phyloP scores from a whole-genome alignment of 2,888 invertebrate genomes.

The Phengaris arion region DNA sequence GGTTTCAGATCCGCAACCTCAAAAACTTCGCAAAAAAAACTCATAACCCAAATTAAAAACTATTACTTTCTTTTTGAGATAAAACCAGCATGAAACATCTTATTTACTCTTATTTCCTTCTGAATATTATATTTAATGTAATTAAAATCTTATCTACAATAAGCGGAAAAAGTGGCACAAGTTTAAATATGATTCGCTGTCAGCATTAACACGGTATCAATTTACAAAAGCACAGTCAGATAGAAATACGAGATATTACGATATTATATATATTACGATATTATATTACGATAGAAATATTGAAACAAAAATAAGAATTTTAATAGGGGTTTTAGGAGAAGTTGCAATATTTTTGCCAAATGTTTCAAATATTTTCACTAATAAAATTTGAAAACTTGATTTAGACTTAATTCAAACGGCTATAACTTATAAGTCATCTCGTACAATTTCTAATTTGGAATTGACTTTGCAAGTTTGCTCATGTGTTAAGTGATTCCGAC shows the following conservation, averaged over 20 bases:
- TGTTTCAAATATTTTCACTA: no score
- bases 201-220: neutral
- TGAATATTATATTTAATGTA: neutral
- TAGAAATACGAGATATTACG: no score
- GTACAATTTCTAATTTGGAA: conserved; percentile 15
- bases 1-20: neutral
- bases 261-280: no score
- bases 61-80: neutral
- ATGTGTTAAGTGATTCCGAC: conserved; percentile 20
- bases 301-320: no score
- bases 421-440: neutral
- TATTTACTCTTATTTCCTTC: neutral
- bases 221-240: neutral
- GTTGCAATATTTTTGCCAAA: no score
- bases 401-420: neutral
- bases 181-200: neutral
- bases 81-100: neutral
- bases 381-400: neutral
- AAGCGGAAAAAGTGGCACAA: neutral
- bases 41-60: neutral
- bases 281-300: no score
- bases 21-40: neutral
- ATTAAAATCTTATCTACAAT: neutral
- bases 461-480: conserved; percentile 12
- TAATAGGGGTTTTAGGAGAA: no score